Evolutionary conservation across 2,888 invertebrate genomes (phyloP).

Genomic region (Horisme vitalbata): DNA sequence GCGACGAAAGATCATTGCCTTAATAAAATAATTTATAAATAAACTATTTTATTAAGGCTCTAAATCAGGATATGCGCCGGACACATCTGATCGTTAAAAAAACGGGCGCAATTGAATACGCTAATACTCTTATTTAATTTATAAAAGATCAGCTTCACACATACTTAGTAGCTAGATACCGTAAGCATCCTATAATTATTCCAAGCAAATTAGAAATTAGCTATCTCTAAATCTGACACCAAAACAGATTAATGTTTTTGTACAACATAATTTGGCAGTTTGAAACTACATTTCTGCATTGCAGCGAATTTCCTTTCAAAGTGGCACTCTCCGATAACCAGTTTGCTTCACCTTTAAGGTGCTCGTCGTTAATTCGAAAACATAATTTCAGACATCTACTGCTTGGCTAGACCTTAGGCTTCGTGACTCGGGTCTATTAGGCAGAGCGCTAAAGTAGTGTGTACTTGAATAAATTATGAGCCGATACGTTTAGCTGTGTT

Average conservation of each 20-base stretch:
- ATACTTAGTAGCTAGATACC: too few relatives aligned
- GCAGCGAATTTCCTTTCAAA: slow-evolving; percentile 25
- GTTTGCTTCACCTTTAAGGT: slow-evolving; percentile 22
- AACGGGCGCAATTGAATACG: too few relatives aligned
- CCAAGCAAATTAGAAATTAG: too few relatives aligned
- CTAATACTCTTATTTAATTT: too few relatives aligned
- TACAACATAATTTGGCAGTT: slow-evolving; percentile 17
- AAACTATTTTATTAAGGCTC: too few relatives aligned
- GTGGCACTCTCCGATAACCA: slow-evolving; percentile 28
- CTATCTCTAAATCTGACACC: too few relatives aligned
- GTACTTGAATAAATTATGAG: slow-evolving; percentile 30
- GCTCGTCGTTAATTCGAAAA: slow-evolving; percentile 29
- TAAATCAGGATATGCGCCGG: too few relatives aligned
- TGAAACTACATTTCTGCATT: slow-evolving; percentile 21
- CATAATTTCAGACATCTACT: slow-evolving; percentile 31
- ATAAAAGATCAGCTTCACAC: background rate
- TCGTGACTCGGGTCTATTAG: slow-evolving; percentile 32
- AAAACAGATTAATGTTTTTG: background rate
- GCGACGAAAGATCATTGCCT: too few relatives aligned
- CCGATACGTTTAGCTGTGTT: slow-evolving; percentile 22
- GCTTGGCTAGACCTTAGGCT: slow-evolving; percentile 17
- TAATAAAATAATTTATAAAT: too few relatives aligned
- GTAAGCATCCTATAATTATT: too few relatives aligned
- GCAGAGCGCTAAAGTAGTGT: slow-evolving; percentile 24
- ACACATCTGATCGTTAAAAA: too few relatives aligned